Percentiles rank a stretch among this genome's conserved stretches.
Evolutionary conservation across 2,797 vertebrate species (phyloP).

Genomic region (Parotocinclus haroldoi): DNA sequence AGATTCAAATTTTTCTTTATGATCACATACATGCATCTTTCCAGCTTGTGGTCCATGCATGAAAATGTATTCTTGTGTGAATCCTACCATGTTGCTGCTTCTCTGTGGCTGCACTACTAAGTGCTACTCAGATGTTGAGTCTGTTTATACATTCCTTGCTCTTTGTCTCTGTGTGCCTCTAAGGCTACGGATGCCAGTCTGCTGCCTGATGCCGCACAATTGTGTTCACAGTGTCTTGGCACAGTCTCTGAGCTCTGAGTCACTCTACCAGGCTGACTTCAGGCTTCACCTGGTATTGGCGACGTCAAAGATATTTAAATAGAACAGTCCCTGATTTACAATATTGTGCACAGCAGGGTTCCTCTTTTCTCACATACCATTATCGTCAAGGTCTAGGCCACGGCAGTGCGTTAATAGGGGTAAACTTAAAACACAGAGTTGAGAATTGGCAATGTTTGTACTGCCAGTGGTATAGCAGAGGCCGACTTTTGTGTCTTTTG

Average conservation of each 20-base stretch:
- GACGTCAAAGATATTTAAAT: constrained; percentile 58
- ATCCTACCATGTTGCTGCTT: neutral
- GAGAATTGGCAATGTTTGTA: neutral
- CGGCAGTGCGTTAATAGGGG: neutral
- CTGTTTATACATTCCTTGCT: constrained; percentile 30
- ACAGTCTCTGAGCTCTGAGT: constrained; percentile 66
- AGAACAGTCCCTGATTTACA: constrained; percentile 19
- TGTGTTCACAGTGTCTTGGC: constrained; percentile 62
- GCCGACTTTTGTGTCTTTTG: neutral
- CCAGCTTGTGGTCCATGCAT: too few species aligned
- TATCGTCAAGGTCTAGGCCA: neutral
- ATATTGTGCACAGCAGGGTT: neutral
- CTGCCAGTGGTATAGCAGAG: constrained; percentile 5
- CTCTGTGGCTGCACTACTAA: neutral
- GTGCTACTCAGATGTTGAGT: neutral
- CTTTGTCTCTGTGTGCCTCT: constrained; percentile 13
- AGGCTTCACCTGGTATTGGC: constrained; percentile 34
- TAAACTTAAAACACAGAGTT: neutral
- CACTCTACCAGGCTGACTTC: constrained; percentile 41
- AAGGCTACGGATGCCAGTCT: constrained; percentile 8
- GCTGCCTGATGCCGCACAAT: constrained; percentile 46
- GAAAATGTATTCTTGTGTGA: neutral
- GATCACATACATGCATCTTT: too few species aligned
- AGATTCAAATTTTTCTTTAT: neutral
- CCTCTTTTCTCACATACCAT: neutral